phyloP scores from a whole-genome alignment of 1,140 invertebrate species.

The Bombyx mori region DNA sequence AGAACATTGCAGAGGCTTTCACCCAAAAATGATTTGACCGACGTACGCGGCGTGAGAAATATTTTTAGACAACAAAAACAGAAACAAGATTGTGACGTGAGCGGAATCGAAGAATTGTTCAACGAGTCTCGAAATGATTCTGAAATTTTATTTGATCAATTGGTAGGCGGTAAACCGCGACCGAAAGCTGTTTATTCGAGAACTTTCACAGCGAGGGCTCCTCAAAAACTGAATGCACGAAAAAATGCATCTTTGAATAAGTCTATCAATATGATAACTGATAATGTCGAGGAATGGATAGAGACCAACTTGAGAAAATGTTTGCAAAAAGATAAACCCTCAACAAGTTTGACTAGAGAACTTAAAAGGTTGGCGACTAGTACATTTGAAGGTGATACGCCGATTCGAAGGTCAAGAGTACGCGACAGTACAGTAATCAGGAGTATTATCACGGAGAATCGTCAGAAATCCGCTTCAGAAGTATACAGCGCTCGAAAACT shows the following conservation, averaged over 20 bases:
- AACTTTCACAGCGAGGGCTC: conserved; percentile 21
- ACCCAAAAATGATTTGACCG: conserved; percentile 39
- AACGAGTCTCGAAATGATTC: conserved; percentile 17
- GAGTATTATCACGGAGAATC: conserved; percentile 1
- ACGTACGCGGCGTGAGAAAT: conserved; percentile 46
- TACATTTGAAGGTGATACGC: conserved; percentile 29
- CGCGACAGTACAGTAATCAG: conserved; percentile 15
- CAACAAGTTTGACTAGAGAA: conserved; percentile 20
- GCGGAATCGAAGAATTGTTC: conserved; percentile 45
- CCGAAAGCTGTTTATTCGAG: conserved; percentile 37
- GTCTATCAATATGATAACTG: conserved; percentile 28
- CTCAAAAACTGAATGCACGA: conserved; percentile 14
- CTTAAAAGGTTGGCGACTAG: conserved; percentile 30
- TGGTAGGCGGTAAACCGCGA: conserved; percentile 32
- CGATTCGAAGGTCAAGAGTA: conserved; percentile 13
- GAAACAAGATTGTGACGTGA: conserved; percentile 29
- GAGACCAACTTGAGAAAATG: conserved; percentile 32
- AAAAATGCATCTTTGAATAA: conserved; percentile 28
- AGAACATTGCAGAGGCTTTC: conserved; percentile 27
- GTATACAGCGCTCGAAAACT: conserved; percentile 32
- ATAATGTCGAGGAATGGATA: conserved; percentile 44
- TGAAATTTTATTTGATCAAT: conserved; percentile 37
- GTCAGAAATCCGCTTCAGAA: conserved; percentile 26
- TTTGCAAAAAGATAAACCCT: conserved; percentile 12
- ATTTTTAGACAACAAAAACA: conserved; percentile 31